These are phyloP conservation scores for Percopsis omiscomaycus DNA, from an alignment of 2,797 vertebrate species.

Conservation along the genomic window DNA sequence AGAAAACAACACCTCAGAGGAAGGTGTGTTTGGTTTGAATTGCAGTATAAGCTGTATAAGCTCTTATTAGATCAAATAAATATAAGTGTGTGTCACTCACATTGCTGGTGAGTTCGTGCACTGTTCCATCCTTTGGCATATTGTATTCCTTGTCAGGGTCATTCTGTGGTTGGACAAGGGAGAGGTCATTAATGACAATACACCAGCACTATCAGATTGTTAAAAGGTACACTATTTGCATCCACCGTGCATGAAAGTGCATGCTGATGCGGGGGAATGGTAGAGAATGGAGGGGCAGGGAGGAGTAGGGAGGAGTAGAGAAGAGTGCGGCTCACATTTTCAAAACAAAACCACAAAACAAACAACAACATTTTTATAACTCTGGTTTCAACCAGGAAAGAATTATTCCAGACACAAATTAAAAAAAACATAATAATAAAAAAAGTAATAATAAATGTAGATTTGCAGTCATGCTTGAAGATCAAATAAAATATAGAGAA, in stretches of 20 bases:
- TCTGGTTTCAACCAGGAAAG: no score
- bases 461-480: neutral
- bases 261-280: no score
- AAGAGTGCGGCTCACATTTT: neutral
- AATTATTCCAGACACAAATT: no score
- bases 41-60: neutral
- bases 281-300: neutral
- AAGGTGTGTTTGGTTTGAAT: slow-evolving; percentile 6
- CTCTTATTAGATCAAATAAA: neutral
- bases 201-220: neutral
- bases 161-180: slow-evolving; percentile 74
- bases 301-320: no score
- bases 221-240: neutral
- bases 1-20: neutral
- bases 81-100: slow-evolving; percentile 69
- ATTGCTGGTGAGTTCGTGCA: slow-evolving; percentile 96
- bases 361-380: no score
- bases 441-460: neutral
- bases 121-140: slow-evolving; percentile 98
- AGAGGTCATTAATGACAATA: neutral
- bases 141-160: slow-evolving; percentile 98
- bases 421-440: no score
- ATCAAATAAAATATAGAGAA: neutral
- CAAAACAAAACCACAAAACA: no score
- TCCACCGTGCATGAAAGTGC: neutral